Conservation (phyloP, 2,797 vertebrate genomes). For the Hippopotamyrus pictus region DNA sequence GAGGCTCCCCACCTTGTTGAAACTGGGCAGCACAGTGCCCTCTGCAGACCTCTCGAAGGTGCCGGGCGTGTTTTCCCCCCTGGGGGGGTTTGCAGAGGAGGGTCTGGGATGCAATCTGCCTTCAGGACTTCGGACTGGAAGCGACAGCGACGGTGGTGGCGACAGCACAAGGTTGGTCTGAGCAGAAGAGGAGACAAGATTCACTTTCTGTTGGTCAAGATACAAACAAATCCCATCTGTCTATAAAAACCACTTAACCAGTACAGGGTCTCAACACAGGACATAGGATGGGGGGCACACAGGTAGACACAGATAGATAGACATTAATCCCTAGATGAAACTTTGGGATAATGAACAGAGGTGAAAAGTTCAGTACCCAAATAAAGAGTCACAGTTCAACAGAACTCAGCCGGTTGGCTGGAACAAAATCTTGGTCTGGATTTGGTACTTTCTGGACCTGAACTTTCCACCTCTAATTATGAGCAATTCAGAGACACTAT, state of each 20-base stretch:
- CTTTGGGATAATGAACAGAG: not conserved
- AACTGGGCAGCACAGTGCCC: constrained; percentile 49
- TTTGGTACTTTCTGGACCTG: not conserved
- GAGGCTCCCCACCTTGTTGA: constrained; percentile 60
- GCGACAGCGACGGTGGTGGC: constrained; percentile 54
- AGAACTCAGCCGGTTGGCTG: not conserved
- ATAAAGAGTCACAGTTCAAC: not conserved
- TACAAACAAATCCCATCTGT: not conserved
- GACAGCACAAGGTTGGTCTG: constrained; percentile 67
- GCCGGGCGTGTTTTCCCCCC: constrained; percentile 55
- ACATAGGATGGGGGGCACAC: not conserved
- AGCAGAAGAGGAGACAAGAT: not conserved
- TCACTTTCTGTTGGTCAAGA: not conserved
- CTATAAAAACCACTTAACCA: not conserved
- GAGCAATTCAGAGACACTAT: not conserved
- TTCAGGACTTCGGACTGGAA: constrained; percentile 57
- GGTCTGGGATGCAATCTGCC: constrained; percentile 47
- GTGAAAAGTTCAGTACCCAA: not conserved
- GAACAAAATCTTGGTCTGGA: not conserved
- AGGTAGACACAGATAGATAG: not conserved
- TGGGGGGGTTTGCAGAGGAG: constrained; percentile 32
- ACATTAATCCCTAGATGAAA: not conserved
- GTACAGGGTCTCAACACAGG: not conserved
- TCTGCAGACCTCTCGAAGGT: constrained; percentile 58
- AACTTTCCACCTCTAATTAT: not conserved